phyloP scores from a whole-genome alignment of 2,113 vertebrate genomes.

The Mormyrus iriodes region DNA sequence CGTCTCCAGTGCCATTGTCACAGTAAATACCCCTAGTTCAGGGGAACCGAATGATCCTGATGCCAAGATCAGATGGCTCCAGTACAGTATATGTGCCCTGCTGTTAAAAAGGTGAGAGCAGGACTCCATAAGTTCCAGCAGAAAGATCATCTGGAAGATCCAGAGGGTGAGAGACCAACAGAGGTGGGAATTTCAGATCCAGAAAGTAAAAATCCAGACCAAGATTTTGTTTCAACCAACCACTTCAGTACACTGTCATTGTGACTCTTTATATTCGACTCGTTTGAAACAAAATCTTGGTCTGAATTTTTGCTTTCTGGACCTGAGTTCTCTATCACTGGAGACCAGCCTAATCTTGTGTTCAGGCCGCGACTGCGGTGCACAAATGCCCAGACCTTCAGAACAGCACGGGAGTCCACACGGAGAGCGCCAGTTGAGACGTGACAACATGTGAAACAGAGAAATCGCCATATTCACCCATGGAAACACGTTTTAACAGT shows the following conservation, averaged over 20 bases:
- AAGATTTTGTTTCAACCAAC: not conserved
- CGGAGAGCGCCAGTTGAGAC: not conserved
- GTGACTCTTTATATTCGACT: not conserved
- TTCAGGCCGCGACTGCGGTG: constrained; percentile 60
- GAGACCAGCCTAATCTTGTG: constrained; percentile 65
- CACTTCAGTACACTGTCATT: not conserved
- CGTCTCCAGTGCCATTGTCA: not conserved
- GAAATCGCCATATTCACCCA: constrained; percentile 73
- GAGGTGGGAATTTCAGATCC: not conserved
- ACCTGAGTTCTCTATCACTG: constrained; percentile 36
- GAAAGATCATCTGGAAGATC: constrained; percentile 64
- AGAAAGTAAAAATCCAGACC: not conserved
- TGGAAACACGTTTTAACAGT: not conserved
- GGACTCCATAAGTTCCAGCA: constrained; percentile 56
- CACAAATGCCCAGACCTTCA: not conserved
- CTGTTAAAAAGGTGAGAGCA: constrained; percentile 28
- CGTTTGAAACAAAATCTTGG: not conserved
- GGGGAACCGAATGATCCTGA: not conserved
- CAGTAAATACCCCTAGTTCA: not conserved
- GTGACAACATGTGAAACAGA: constrained; percentile 59
- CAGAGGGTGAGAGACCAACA: constrained; percentile 63
- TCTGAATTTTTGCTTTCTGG: not conserved
- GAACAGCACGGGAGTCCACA: not conserved
- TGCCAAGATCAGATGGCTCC: too few species aligned
- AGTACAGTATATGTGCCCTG: not conserved